Conservation (phyloP, 2,888 invertebrate genomes). For the Ophion ellenae region DNA sequence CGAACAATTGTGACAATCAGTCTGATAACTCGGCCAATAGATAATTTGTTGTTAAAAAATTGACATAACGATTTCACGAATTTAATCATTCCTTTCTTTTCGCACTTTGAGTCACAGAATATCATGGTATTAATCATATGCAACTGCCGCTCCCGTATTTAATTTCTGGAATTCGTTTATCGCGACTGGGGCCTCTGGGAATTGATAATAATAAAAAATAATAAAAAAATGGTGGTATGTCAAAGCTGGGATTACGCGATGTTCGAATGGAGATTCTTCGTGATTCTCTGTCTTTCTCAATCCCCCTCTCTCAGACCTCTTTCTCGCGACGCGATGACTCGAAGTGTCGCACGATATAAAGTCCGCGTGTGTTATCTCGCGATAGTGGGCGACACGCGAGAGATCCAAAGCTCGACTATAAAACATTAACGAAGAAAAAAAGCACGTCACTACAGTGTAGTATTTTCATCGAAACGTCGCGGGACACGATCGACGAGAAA, state of each 20-base stretch:
- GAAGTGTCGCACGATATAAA: conserved; percentile 53
- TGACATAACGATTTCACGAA: neutral
- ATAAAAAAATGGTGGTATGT: conserved; percentile 8
- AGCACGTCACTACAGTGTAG: conserved; percentile 18
- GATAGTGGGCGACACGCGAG: conserved; percentile 40
- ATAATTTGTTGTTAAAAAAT: neutral
- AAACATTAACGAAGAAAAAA: conserved; percentile 18
- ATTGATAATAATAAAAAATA: neutral
- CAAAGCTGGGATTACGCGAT: conserved; percentile 34
- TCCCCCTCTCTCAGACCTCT: neutral
- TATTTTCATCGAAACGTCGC: conserved; percentile 23
- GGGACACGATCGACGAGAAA: conserved; percentile 54
- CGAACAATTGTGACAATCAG: too few relatives aligned
- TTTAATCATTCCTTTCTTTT: neutral
- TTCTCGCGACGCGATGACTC: conserved; percentile 39
- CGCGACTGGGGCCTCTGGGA: neutral
- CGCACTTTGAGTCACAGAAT: too few relatives aligned
- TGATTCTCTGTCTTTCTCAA: conserved; percentile 12
- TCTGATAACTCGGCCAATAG: too few relatives aligned
- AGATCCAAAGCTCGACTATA: conserved; percentile 39
- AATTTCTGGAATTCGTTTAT: neutral
- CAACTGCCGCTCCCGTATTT: too few relatives aligned
- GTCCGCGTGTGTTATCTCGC: conserved; percentile 50
- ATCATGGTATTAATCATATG: too few relatives aligned
- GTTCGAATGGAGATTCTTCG: conserved; percentile 46